Evolutionary conservation across 2,113 vertebrate species (phyloP).

Genomic region (Anhinga anhinga): DNA sequence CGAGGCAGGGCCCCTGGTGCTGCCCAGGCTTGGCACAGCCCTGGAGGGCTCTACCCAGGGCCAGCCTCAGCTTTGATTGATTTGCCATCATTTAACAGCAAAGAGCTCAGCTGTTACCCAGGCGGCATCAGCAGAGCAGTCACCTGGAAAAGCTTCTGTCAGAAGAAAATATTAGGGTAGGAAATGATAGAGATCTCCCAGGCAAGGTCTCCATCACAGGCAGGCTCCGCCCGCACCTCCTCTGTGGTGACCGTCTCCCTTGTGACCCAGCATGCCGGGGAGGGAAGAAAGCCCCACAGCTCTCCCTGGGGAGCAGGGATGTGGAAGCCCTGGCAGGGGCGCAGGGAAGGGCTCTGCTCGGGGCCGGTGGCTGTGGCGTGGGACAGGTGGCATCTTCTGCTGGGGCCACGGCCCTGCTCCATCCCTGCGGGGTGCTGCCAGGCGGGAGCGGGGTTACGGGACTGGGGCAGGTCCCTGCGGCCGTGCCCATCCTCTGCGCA

Average conservation of each 20-base stretch:
- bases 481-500: neutral
- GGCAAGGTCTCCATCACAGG: conserved; percentile 8
- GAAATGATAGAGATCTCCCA: conserved; percentile 32
- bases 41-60: neutral
- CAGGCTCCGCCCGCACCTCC: neutral
- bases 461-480: neutral
- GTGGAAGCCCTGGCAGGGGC: neutral
- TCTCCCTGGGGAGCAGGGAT: too few species aligned
- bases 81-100: conserved; percentile 56
- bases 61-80: neutral
- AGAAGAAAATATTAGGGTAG: neutral
- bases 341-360: rapidly evolving
- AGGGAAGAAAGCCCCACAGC: neutral
- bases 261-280: rapidly evolving
- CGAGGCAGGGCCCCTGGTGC: neutral
- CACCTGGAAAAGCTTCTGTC: conserved; percentile 62
- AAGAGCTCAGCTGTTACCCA: conserved; percentile 62
- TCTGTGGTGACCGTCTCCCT: rapidly evolving
- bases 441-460: rapidly evolving
- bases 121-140: conserved; percentile 59
- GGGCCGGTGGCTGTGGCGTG: rapidly evolving
- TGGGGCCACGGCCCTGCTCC: neutral
- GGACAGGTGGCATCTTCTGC: neutral
- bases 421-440: neutral
- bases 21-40: neutral